Percentiles rank a stretch among this genome's conserved stretches.
Evolutionary conservation across 2,888 invertebrate species (phyloP).

Genomic region (Diarsia mendica): DNA sequence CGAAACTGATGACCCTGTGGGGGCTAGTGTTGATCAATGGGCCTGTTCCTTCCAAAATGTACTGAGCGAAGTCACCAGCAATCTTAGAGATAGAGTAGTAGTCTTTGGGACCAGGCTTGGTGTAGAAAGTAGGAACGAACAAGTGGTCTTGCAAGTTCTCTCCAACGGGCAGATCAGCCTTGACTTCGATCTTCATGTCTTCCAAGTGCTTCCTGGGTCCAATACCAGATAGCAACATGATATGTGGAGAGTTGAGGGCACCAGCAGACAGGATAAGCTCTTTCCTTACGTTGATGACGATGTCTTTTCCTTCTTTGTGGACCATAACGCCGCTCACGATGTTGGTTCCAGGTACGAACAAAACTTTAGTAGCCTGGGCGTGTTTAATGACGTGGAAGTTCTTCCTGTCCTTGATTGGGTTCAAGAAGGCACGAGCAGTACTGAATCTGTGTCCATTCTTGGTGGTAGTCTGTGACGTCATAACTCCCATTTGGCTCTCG

Average conservation of each 20-base stretch:
- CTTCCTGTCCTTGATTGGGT: constrained; percentile 89
- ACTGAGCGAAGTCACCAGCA: constrained; percentile 83
- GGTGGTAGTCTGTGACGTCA: constrained; percentile 92
- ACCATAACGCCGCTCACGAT: constrained; percentile 91
- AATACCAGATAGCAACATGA: constrained; percentile 95
- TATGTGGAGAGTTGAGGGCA: constrained; percentile 94
- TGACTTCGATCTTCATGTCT: constrained; percentile 89
- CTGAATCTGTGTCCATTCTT: constrained; percentile 93
- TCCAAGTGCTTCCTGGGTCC: constrained; percentile 91
- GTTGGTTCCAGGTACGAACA: constrained; percentile 88
- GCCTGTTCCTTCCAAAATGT: constrained; percentile 84
- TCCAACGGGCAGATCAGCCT: constrained; percentile 92
- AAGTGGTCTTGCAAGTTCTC: constrained; percentile 95
- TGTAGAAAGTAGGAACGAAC: constrained; percentile 92
- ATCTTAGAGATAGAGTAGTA: constrained; percentile 84
- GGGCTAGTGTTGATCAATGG: constrained; percentile 82
- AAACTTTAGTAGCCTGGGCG: constrained; percentile 90
- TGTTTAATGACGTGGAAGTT: constrained; percentile 92
- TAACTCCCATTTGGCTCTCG: constrained; percentile 92
- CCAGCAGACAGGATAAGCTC: constrained; percentile 95
- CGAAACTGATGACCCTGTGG: constrained; percentile 88
- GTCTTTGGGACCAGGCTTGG: constrained; percentile 92
- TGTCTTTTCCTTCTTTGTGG: constrained; percentile 85
- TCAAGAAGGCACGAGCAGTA: constrained; percentile 93
- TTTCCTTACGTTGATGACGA: constrained; percentile 86